Evolutionary conservation across 2,888 invertebrate genomes (phyloP), one percentile per base, ranked within the genome.

Genomic region (Octonoba sinensis): DNA sequence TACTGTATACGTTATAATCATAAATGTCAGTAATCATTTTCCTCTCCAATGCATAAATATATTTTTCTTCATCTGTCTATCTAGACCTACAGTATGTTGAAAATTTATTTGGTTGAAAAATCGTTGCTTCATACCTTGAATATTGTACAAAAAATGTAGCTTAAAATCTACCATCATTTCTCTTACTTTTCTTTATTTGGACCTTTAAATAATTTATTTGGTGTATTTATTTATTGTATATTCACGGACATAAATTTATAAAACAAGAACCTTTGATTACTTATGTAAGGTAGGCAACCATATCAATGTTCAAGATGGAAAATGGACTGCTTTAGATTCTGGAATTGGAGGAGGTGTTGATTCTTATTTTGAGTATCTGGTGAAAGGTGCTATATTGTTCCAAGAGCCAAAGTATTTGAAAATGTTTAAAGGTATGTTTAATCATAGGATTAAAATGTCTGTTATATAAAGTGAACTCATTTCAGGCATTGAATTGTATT

Each of bases 301-400:
- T 88, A 94, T 99, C 56, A 90, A 91, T 86, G 72, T 84, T 36
- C 83, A 84, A 65, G 97, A 98, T 88, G 99, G 99, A 0, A 92
- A 94, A 44, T 99, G 99, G 99, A 98, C 97, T 0, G 99, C 98
- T 0, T 93, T 96, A 85, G 99, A 99, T 89, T 93, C 97, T n/a
- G 98, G 97, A 8, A 97, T 98, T 84, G 98, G 95, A 15, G 95
- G 95, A 4, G 97, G 97, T 0, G 95, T 98, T 1, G 98, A 99
- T 89, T 99, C 99, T 0, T 98, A 96, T 88, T 99, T 96, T 89
- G 99, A 99, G 89, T 99, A 99, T 89, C 90, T 99, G 85, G 97
- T 97, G 0, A 99, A 99, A 91, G 99, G 97, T 11, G 93, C 96
- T 0, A 92, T 97, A 69, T 89, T 99, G 83, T 91, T 99, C 24